Percentiles rank a stretch among this genome's conserved stretches.
These are phyloP conservation scores for Epinephelus awoara DNA, from an alignment of 2,797 vertebrate genomes.

Conservation along the genomic window DNA sequence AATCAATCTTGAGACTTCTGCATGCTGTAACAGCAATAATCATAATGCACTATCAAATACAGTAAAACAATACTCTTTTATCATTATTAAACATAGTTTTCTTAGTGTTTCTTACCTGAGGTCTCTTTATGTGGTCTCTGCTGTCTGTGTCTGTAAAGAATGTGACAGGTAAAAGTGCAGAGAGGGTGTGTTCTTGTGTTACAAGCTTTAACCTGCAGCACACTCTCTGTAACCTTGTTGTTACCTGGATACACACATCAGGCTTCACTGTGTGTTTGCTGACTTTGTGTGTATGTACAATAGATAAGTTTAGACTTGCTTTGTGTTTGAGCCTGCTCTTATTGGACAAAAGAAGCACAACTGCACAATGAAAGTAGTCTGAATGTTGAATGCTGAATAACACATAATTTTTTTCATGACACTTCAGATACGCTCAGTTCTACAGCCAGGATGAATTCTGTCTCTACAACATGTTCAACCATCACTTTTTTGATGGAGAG, in stretches of 20 bases:
- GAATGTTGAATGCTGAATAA: background rate
- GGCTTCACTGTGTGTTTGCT: conserved; percentile 1
- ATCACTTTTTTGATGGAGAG: conserved; percentile 94
- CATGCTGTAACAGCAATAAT: too few relatives aligned
- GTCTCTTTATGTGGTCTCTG: background rate
- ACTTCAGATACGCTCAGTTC: conserved; percentile 94
- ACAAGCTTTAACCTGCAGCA: conserved; percentile 63
- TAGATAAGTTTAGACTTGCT: conserved; percentile 37
- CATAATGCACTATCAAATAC: background rate
- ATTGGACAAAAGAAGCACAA: background rate
- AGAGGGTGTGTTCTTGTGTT: conserved; percentile 40
- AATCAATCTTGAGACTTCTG: background rate
- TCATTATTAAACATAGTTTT: background rate
- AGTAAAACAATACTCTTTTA: background rate
- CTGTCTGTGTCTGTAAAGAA: conserved; percentile 27
- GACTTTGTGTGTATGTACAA: background rate
- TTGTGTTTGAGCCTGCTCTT: background rate
- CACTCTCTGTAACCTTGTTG: background rate
- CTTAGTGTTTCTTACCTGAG: conserved; percentile 44
- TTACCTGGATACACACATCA: conserved; percentile 26
- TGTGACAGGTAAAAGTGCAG: background rate
- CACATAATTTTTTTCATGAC: background rate
- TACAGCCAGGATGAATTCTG: conserved; percentile 92
- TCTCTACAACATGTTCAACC: conserved; percentile 99
- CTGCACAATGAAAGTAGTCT: background rate